Evolutionary conservation across 2,888 invertebrate species (phyloP).

Genomic region (Phania funesta): DNA sequence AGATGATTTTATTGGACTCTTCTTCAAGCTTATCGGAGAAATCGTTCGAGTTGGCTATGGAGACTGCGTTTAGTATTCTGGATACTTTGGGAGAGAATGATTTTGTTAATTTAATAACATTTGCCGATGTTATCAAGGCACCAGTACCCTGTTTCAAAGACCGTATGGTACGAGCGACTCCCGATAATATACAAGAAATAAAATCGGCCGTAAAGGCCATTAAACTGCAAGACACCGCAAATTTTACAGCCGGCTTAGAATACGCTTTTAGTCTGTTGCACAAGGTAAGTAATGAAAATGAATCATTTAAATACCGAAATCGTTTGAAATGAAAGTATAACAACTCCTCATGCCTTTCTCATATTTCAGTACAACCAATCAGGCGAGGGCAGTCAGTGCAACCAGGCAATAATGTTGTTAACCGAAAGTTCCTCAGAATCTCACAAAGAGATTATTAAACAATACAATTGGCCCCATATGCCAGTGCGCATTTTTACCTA

Average conservation of each 20-base stretch:
- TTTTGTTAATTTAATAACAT: constrained; percentile 96
- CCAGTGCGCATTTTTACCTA: constrained; percentile 98
- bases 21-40: constrained; percentile 94
- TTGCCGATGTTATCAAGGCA: constrained; percentile 90
- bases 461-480: constrained; percentile 96
- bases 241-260: constrained; percentile 95
- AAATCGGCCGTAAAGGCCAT: constrained; percentile 88
- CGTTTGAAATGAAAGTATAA: neutral
- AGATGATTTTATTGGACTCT: constrained; percentile 91
- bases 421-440: constrained; percentile 93
- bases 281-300: constrained; percentile 88
- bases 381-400: constrained; percentile 94
- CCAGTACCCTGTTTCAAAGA: constrained; percentile 95
- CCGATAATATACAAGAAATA: constrained; percentile 90
- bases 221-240: constrained; percentile 90
- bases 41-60: constrained; percentile 90
- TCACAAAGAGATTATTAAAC: constrained; percentile 85
- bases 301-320: no score
- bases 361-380: constrained; percentile 88
- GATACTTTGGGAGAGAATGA: constrained; percentile 98
- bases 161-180: constrained; percentile 91
- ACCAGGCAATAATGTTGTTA: constrained; percentile 98
- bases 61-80: constrained; percentile 93
- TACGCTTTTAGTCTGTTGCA: constrained; percentile 95
- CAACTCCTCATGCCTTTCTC: neutral